Evolutionary conservation across 1,140 invertebrate species (phyloP).

Genomic region (Idris sp.): DNA sequence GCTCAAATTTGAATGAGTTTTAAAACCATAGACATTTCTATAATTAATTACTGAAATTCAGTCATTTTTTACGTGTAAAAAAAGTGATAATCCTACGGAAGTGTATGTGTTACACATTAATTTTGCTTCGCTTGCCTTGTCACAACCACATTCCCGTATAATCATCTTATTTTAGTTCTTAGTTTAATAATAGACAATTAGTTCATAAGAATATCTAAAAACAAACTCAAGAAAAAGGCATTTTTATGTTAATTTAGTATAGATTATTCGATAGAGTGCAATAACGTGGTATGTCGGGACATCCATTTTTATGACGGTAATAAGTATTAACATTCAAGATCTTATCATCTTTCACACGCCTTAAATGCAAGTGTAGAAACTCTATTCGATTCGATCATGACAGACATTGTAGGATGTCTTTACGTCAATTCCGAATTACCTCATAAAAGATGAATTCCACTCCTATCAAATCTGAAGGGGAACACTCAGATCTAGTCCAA

Average conservation of each 20-base stretch:
- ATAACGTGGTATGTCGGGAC: conserved; percentile 29
- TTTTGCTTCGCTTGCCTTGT: too few species aligned
- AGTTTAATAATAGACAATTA: too few species aligned
- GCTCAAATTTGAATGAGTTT: too few species aligned
- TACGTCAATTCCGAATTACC: conserved; percentile 56
- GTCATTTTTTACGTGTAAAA: too few species aligned
- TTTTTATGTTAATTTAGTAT: conserved; percentile 21
- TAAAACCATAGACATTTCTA: too few species aligned
- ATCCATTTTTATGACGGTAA: conserved; percentile 41
- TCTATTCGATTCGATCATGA: conserved; percentile 47
- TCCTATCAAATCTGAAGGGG: conserved; percentile 47
- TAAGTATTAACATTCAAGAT: conserved; percentile 21
- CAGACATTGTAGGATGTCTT: conserved; percentile 36
- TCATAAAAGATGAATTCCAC: conserved; percentile 55
- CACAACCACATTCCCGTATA: too few species aligned
- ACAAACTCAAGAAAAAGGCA: too few species aligned
- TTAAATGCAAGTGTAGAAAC: conserved; percentile 46
- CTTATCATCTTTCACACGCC: conserved; percentile 29
- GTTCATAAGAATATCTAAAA: too few species aligned
- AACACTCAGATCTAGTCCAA: conserved; percentile 37
- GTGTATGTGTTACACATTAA: too few species aligned
- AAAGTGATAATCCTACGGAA: too few species aligned
- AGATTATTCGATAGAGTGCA: conserved; percentile 30
- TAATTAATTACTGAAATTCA: too few species aligned
- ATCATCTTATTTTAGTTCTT: too few species aligned